Conservation (phyloP, 2,113 vertebrate species). For the Caretta caretta region DNA sequence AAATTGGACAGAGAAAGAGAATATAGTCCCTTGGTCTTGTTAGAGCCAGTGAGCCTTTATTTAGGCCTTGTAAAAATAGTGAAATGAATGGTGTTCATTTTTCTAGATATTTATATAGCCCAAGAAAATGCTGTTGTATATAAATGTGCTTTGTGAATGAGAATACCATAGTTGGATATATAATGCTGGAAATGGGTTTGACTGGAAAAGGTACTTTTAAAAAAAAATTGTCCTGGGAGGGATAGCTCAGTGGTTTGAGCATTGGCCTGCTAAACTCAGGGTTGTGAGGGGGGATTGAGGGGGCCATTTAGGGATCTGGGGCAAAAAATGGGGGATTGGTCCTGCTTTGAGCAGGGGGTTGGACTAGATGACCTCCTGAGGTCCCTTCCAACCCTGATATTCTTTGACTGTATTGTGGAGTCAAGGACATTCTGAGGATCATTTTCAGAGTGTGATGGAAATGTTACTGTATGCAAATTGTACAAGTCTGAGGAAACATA, state of each 20-base stretch:
- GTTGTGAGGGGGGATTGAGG: no score
- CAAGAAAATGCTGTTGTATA: background rate
- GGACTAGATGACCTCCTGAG: no score
- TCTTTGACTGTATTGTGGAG: background rate
- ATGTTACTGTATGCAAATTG: background rate
- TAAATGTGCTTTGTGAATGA: background rate
- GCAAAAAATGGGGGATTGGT: no score
- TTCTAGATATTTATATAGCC: background rate
- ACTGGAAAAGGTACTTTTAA: background rate
- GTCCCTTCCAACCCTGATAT: no score
- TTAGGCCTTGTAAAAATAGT: background rate
- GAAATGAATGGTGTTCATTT: accelerated
- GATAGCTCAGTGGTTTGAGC: no score
- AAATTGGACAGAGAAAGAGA: background rate
- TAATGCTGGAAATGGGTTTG: background rate
- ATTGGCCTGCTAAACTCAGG: no score
- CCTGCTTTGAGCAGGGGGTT: no score
- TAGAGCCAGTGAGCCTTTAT: background rate
- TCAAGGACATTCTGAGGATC: background rate
- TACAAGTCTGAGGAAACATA: no score
- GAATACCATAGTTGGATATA: background rate
- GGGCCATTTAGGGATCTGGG: no score
- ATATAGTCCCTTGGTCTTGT: background rate
- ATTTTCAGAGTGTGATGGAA: background rate
- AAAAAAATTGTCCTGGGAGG: background rate